Evolutionary conservation across 2,113 vertebrate genomes (phyloP).

Genomic region (Centrocercus urophasianus): DNA sequence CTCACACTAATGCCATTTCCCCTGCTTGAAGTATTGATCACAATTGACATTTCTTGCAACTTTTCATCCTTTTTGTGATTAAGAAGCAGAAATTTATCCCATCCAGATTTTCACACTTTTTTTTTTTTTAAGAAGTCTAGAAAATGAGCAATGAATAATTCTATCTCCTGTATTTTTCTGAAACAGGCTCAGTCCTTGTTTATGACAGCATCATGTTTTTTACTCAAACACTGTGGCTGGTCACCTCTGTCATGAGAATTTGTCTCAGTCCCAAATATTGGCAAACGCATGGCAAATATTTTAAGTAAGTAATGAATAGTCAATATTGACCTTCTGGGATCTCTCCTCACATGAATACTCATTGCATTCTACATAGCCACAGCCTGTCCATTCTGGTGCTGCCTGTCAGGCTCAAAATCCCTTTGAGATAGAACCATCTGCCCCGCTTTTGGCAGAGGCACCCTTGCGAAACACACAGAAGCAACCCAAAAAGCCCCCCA

Average conservation of each 20-base stretch:
- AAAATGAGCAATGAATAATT: neutral
- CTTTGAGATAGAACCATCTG: neutral
- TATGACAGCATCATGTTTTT: neutral
- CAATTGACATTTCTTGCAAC: slow-evolving; percentile 18
- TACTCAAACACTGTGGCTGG: neutral
- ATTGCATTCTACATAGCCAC: neutral
- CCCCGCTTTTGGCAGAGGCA: neutral
- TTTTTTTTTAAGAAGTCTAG: neutral
- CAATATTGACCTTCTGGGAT: slow-evolving; percentile 29
- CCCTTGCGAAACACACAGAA: neutral
- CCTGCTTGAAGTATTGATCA: slow-evolving; percentile 13
- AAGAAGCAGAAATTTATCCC: neutral
- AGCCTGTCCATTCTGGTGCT: neutral
- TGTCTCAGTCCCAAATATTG: neutral
- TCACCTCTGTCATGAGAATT: neutral
- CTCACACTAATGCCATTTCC: slow-evolving; percentile 20
- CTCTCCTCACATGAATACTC: neutral
- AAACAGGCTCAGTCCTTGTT: neutral
- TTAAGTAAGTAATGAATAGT: slow-evolving; percentile 41
- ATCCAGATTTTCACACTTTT: neutral
- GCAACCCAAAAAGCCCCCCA: neutral
- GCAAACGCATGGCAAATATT: neutral
- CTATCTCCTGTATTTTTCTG: neutral
- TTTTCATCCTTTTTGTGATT: slow-evolving; percentile 3
- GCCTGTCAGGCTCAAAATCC: neutral